A percentile compares a stretch with the other conserved stretches of the same genome.
These are phyloP conservation scores for Ladona fulva DNA, from an alignment of 1,140 invertebrate genomes.

Conservation along the genomic window DNA sequence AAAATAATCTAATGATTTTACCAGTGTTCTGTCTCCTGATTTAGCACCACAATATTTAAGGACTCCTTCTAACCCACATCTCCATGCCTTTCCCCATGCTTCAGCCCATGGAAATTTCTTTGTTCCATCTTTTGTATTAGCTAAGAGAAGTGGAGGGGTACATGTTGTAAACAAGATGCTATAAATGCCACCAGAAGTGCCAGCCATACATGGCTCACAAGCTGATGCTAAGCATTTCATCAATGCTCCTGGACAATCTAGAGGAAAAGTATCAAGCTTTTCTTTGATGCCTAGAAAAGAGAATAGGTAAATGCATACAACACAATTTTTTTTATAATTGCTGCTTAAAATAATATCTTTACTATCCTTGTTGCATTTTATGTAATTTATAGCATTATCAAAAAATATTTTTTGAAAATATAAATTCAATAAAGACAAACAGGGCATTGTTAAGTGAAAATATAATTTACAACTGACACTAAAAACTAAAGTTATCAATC, in stretches of 20 bases:
- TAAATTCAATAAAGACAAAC: too few relatives aligned
- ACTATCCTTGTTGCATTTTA: too few relatives aligned
- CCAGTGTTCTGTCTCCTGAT: slow-evolving; percentile 68
- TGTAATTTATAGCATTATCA: too few relatives aligned
- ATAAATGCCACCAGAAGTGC: slow-evolving; percentile 61
- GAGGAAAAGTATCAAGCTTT: slow-evolving; percentile 26
- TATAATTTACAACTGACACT: too few relatives aligned
- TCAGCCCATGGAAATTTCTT: slow-evolving; percentile 23
- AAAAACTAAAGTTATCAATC: slow-evolving; percentile 23
- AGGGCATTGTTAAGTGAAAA: too few relatives aligned
- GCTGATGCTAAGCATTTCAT: slow-evolving; percentile 46
- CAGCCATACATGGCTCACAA: slow-evolving; percentile 56
- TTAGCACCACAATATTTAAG: slow-evolving; percentile 63
- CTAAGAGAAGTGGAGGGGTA: slow-evolving; percentile 36
- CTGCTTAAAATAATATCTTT: too few relatives aligned
- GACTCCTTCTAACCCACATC: slow-evolving; percentile 46
- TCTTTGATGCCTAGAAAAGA: too few relatives aligned
- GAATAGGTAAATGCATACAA: too few relatives aligned
- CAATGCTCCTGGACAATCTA: slow-evolving; percentile 38
- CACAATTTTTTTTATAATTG: too few relatives aligned
- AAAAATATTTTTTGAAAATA: too few relatives aligned
- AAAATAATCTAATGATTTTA: slow-evolving; percentile 34
- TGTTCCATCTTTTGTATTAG: slow-evolving; percentile 29
- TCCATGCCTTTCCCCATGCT: slow-evolving; percentile 42
- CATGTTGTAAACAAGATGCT: slow-evolving; percentile 59